These are phyloP conservation scores for Phyllotreta cruciferae DNA, from an alignment of 2,888 invertebrate species.

Conservation along the genomic window DNA sequence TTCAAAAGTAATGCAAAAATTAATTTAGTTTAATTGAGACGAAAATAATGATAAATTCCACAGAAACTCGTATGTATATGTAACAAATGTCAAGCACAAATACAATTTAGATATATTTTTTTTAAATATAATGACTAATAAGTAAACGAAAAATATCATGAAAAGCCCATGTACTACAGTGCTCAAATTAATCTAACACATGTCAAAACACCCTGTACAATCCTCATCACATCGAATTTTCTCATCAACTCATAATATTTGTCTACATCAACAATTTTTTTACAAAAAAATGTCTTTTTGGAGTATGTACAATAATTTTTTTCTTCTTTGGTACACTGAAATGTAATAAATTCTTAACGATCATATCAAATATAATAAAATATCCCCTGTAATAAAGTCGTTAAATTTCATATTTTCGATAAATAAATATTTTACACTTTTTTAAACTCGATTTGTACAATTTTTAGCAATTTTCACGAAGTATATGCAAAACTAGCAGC, in stretches of 20 bases:
- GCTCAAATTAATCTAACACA: conserved; percentile 33
- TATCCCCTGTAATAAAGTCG: conserved; percentile 55
- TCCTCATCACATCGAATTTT: conserved; percentile 36
- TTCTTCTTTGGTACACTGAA: conserved; percentile 57
- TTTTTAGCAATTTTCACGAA: conserved; percentile 40
- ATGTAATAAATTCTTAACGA: conserved; percentile 56
- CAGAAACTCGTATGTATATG: conserved; percentile 3
- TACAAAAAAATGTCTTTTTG: conserved; percentile 42
- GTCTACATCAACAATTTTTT: conserved; percentile 37
- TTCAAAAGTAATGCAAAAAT: not conserved
- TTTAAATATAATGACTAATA: conserved; percentile 25
- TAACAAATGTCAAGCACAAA: conserved; percentile 10
- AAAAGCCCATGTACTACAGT: conserved; percentile 33
- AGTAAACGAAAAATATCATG: conserved; percentile 34
- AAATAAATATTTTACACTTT: conserved; percentile 54
- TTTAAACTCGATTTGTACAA: conserved; percentile 54
- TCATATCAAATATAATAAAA: conserved; percentile 58
- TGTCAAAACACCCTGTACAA: conserved; percentile 38
- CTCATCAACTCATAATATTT: conserved; percentile 20
- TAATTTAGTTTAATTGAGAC: conserved; percentile 2
- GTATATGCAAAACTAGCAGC: conserved; percentile 41
- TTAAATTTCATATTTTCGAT: conserved; percentile 48
- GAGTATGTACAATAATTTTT: conserved; percentile 40
- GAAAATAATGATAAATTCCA: not conserved
- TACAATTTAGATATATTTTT: conserved; percentile 9